These are phyloP conservation scores for Ruditapes philippinarum DNA, from an alignment of 1,140 invertebrate species.

Conservation along the genomic window DNA sequence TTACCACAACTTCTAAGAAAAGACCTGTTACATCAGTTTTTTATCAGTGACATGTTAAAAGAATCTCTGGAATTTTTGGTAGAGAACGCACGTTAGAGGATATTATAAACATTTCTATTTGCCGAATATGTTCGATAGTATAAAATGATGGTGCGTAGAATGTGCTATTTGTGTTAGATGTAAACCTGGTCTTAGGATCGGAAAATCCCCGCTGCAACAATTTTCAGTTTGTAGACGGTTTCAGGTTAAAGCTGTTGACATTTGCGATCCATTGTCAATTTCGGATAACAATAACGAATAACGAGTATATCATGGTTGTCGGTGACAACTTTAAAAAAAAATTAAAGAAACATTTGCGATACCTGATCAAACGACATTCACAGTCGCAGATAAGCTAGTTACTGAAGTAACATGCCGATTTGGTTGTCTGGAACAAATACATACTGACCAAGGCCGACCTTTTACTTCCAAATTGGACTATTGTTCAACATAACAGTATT, in stretches of 20 bases:
- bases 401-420: no score
- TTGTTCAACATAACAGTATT: no score
- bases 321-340: no score
- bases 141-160: not conserved
- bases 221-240: not conserved
- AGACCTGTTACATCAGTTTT: no score
- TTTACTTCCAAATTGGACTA: no score
- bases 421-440: no score
- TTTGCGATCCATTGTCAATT: slow-evolving; percentile 3
- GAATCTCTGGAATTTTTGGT: not conserved
- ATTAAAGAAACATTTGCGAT: no score
- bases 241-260: slow-evolving; percentile 14
- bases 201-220: not conserved
- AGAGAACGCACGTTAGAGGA: not conserved
- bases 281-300: no score
- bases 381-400: no score
- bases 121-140: not conserved
- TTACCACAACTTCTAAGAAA: not conserved
- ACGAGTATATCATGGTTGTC: no score
- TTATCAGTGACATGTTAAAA: not conserved
- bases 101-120: not conserved
- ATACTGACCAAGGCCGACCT: no score
- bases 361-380: no score
- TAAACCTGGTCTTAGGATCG: slow-evolving; percentile 19
- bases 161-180: not conserved